phyloP scores from a whole-genome alignment of 2,888 invertebrate genomes.

The Pyralis farinalis region DNA sequence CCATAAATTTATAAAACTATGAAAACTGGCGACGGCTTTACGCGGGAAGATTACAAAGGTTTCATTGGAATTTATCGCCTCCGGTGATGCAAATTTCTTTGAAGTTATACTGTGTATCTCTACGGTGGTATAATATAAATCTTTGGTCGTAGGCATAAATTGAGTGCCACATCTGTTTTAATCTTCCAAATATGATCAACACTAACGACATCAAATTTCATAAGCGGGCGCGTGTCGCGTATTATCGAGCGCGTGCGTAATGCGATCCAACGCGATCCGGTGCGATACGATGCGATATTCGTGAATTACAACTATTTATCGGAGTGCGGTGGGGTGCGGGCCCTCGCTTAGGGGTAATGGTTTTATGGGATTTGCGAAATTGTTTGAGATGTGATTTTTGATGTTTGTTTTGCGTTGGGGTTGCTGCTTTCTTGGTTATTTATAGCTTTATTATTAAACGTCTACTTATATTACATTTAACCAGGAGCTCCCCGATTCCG shows the following conservation, averaged over 20 bases:
- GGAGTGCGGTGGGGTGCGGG: slow-evolving; percentile 46
- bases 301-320: slow-evolving; percentile 77
- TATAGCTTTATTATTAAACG: too few relatives aligned
- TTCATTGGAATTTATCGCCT: too few relatives aligned
- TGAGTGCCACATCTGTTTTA: slow-evolving; percentile 27
- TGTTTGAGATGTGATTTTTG: slow-evolving; percentile 24
- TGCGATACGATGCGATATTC: slow-evolving; percentile 53
- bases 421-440: not conserved
- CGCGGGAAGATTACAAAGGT: too few relatives aligned
- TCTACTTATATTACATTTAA: too few relatives aligned
- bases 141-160: slow-evolving; percentile 3
- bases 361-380: slow-evolving; percentile 60
- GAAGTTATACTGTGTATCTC: too few relatives aligned
- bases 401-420: slow-evolving; percentile 7
- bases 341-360: slow-evolving; percentile 43
- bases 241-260: slow-evolving; percentile 60
- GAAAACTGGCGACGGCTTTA: too few relatives aligned
- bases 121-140: too few relatives aligned
- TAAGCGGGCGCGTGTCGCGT: slow-evolving; percentile 69
- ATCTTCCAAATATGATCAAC: slow-evolving; percentile 11
- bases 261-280: slow-evolving; percentile 35
- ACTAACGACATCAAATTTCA: slow-evolving; percentile 58
- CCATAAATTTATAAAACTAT: too few relatives aligned
- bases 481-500: too few relatives aligned
- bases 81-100: too few relatives aligned